A percentile compares a stretch with the other conserved stretches of the same genome.
Conservation (phyloP, 1,140 invertebrate genomes). For the Periplaneta americana region DNA sequence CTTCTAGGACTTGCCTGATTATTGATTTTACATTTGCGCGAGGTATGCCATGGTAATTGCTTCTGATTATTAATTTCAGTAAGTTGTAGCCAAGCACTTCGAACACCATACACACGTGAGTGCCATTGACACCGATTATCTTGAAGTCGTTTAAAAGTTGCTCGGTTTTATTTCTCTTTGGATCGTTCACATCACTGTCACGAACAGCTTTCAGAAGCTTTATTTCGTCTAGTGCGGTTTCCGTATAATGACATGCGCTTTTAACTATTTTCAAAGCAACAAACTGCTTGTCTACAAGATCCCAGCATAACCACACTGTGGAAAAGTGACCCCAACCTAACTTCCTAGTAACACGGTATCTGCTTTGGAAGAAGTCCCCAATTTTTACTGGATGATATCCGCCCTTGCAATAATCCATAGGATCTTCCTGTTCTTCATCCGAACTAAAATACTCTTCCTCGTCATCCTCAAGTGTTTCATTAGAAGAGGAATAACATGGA, state of each 20-base stretch:
- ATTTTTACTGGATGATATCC: constrained; percentile 98
- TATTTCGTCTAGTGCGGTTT: constrained; percentile 98
- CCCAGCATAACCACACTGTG: constrained; percentile 97
- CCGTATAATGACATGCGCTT: constrained; percentile 95
- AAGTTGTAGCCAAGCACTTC: constrained; percentile 97
- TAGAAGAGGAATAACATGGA: constrained; percentile 66
- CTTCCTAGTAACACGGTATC: constrained; percentile 94
- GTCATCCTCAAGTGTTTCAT: constrained; percentile 67
- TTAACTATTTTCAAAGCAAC: constrained; percentile 98
- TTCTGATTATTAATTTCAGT: constrained; percentile 95
- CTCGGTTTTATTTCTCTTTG: constrained; percentile 90
- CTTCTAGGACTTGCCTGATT: constrained; percentile 93
- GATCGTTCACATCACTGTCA: constrained; percentile 84
- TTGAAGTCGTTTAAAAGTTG: constrained; percentile 97
- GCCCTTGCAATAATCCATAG: constrained; percentile 89
- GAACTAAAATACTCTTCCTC: constrained; percentile 65
- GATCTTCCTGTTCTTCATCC: constrained; percentile 93
- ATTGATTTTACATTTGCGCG: constrained; percentile 91
- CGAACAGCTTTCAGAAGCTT: constrained; percentile 92
- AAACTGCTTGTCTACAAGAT: constrained; percentile 83
- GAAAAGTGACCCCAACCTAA: constrained; percentile 98
- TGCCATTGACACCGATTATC: constrained; percentile 94
- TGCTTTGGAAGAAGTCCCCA: constrained; percentile 86
- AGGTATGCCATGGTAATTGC: constrained; percentile 96
- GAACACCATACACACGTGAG: constrained; percentile 96